Evolutionary conservation across 2,797 vertebrate genomes (phyloP).

Genomic region (Scolopax rusticola): DNA sequence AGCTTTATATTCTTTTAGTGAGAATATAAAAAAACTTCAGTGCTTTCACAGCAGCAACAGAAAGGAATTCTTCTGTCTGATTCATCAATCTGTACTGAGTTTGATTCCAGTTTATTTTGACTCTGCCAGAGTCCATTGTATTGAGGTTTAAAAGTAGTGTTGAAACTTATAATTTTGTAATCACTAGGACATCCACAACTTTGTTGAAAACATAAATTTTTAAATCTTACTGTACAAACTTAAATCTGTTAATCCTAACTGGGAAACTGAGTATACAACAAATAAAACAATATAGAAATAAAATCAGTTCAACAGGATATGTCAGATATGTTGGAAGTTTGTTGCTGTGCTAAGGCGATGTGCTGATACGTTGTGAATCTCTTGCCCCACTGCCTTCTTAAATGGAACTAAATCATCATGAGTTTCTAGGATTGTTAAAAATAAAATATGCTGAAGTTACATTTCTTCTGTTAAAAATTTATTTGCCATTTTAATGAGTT

Average conservation of each 20-base stretch:
- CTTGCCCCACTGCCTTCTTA: not conserved
- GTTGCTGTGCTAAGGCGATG: not conserved
- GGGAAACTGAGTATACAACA: not conserved
- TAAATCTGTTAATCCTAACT: not conserved
- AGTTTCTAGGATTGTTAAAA: not conserved
- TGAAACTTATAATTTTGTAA: not conserved
- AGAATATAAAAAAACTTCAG: not conserved
- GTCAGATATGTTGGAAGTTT: not conserved
- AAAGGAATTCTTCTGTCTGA: not conserved
- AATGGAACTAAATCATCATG: not conserved
- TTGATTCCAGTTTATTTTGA: not conserved
- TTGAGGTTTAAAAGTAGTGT: not conserved
- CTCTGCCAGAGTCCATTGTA: not conserved
- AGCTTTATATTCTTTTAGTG: not conserved
- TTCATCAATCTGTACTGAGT: not conserved
- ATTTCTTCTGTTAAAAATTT: not conserved
- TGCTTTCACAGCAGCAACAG: not conserved
- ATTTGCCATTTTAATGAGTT: not conserved
- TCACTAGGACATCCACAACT: not conserved
- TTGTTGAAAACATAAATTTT: not conserved
- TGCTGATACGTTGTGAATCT: not conserved
- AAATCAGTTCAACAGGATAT: not conserved
- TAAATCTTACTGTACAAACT: rapidly evolving
- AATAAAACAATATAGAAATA: not conserved
- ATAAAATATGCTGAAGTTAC: not conserved